Base-by-base conservation (phyloP, 2,113 vertebrate genomes). In the Merops nubicus region DNA sequence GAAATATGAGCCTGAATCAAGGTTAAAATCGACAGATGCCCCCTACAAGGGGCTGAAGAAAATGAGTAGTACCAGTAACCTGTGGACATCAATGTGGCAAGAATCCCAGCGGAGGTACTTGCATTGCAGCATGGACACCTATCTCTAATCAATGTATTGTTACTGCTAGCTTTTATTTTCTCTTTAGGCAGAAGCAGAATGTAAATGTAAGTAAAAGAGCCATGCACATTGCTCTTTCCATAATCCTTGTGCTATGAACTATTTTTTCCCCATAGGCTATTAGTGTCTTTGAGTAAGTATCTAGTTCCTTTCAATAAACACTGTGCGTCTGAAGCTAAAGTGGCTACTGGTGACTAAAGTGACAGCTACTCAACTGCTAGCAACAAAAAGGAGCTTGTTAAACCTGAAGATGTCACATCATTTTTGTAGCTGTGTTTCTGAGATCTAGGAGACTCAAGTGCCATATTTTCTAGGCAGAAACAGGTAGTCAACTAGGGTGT, bases 401-500 rank as follows among this genome's bases (percentile, higher is more conserved):
- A 94, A 79, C 73, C 88, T 86, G 83, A 72, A 79, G 90, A 85
- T 85, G 95, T 90, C 60, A 89, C 80, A 78, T 93, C 70, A 81
- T 89, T 87, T 88, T 91, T 34, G 16, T 93, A 91, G 68, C 12
- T 26, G 33, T 40, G 6, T 94, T 97, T 94, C 59, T 64, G 65
- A 93, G 92, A 76, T 94, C 40, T 60, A 14, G 48, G 72, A 75
- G 76, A 22, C 62, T 92, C 42, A 29, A 97, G 91, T 89, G 78
- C 97, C 57, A 10, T 94, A 95, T 97, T 97, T 97, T 40, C 91
- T 90, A 92, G 90, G 93, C 88, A 92, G 96, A 97, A 97, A 93
- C 96, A 97, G 96, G 97, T 97, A 98, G 95, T 95, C 97, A 98
- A 73, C 89, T 73, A 64, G 93, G 88, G 95, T 98, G 97, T 98